These are phyloP conservation scores for Heliconius aoede DNA, from an alignment of 2,888 invertebrate genomes.

Conservation along the genomic window DNA sequence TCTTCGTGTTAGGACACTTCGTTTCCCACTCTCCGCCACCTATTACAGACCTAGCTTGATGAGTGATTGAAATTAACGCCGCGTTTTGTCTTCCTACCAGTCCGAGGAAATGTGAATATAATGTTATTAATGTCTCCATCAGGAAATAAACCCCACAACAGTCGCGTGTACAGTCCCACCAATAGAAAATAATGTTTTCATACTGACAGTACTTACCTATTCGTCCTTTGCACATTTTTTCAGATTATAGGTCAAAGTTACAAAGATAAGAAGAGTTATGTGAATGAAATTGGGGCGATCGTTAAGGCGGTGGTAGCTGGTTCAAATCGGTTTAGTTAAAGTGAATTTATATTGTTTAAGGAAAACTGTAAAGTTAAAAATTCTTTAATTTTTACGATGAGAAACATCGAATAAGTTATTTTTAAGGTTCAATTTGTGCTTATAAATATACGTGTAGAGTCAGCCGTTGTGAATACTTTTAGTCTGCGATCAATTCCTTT, in stretches of 20 bases:
- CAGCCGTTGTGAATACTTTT: no score
- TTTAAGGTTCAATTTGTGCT: no score
- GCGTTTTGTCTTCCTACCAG: no score
- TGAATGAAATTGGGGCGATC: slow-evolving; percentile 55
- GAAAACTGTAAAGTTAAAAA: not conserved
- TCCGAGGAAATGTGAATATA: no score
- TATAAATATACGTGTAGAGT: no score
- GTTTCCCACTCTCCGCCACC: no score
- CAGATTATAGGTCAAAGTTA: slow-evolving; percentile 77
- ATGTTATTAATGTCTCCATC: no score
- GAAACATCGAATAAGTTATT: not conserved
- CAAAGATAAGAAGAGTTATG: slow-evolving; percentile 63
- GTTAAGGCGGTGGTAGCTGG: slow-evolving; percentile 54
- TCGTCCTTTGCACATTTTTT: slow-evolving; percentile 63
- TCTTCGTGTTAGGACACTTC: no score
- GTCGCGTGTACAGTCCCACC: not conserved
- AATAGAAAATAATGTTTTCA: slow-evolving; percentile 35
- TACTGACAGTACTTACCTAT: slow-evolving; percentile 50
- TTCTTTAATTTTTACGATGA: not conserved
- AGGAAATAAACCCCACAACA: not conserved
- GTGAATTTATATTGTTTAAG: slow-evolving; percentile 10
- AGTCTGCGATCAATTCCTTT: no score
- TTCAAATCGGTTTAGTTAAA: slow-evolving; percentile 44
- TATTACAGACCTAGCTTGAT: no score
- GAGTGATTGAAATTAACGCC: no score